Base-by-base conservation (phyloP, 2,888 invertebrate species). In the Doris montereyensis region DNA sequence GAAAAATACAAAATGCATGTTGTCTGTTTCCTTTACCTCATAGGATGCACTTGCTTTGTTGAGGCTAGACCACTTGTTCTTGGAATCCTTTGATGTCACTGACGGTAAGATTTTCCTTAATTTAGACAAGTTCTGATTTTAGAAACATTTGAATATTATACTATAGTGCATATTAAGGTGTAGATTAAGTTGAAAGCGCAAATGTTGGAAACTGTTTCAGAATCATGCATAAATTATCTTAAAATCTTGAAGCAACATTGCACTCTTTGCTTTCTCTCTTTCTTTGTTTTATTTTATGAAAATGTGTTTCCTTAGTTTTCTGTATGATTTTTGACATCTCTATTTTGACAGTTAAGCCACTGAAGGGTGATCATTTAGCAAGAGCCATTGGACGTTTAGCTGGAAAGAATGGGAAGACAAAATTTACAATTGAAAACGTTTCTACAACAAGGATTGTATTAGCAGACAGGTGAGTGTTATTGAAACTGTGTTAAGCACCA, bases 341-440 rank as follows among this genome's bases (percentile, higher is more conserved):
- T n/a, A n/a, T n/a, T 60, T 28, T 84, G 84, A 62, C 84, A 93
- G 97, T 99, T 0, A 98, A 98, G 92, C 96, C 96, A 24, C 92
- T 99, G 71, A 95, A 96, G 90, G 98, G 99, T 1, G 98, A 99
- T 91, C 98, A 99, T 91, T 93, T 97, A 85, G 95, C 97, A 24
- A 93, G 99, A 88, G 99, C 99, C 0, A 96, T 99, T 85, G 99
- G 98, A n/a, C 94, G 99, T 79, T 93, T 99, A 58, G 99, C 99
- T 1, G 99, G 99, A 0, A 98, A 99, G 93, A 97, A 97, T 28
- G 98, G 98, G 30, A 94, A 97, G 82, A 99, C 98, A 0, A 99
- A 98, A 91, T 98, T 96, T 90, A 98, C 98, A 0, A 99, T 99
- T 87, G 99, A 99, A 93, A 99, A 99, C 92, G 97, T 96, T 0